phyloP scores from a whole-genome alignment of 2,888 invertebrate species.

The Polydrusus pterygomalis region DNA sequence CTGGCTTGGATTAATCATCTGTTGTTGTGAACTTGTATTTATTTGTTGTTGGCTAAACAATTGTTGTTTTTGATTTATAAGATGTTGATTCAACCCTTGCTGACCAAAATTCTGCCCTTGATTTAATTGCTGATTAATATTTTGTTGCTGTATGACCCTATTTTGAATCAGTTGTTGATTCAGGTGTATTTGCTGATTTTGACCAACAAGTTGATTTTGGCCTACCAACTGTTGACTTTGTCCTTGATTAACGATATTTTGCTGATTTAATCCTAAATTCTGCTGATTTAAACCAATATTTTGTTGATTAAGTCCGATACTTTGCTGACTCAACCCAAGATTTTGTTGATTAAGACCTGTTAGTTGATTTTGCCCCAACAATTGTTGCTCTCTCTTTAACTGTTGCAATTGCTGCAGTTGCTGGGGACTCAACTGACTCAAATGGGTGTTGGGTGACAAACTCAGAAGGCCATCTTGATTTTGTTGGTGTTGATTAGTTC shows the following conservation, averaged over 20 bases:
- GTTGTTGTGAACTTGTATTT: conserved; percentile 67
- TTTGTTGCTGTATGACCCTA: conserved; percentile 45
- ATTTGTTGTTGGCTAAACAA: conserved; percentile 59
- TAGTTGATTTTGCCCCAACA: conserved; percentile 51
- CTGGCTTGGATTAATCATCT: conserved; percentile 75
- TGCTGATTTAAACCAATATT: conserved; percentile 68
- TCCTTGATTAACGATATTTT: conserved; percentile 28
- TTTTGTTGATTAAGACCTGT: conserved; percentile 30
- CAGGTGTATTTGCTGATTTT: conserved; percentile 67
- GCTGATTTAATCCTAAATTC: conserved; percentile 73
- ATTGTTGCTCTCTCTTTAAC: conserved; percentile 59
- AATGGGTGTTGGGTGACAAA: conserved; percentile 60
- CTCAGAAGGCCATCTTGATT: conserved; percentile 41
- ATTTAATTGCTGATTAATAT: conserved; percentile 23
- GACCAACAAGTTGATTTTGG: conserved; percentile 74
- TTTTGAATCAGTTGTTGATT: conserved; percentile 56
- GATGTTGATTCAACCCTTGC: conserved; percentile 56
- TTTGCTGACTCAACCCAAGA: conserved; percentile 36
- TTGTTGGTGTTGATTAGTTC: conserved; percentile 35
- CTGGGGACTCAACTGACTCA: conserved; percentile 69
- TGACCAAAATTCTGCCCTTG: conserved; percentile 34
- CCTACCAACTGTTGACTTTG: conserved; percentile 63
- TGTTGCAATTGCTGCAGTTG: conserved; percentile 60
- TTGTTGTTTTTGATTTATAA: conserved; percentile 63
- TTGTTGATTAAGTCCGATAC: conserved; percentile 39